These are phyloP conservation scores for Apocheima hispidaria DNA, from an alignment of 2,888 invertebrate species.

Conservation along the genomic window DNA sequence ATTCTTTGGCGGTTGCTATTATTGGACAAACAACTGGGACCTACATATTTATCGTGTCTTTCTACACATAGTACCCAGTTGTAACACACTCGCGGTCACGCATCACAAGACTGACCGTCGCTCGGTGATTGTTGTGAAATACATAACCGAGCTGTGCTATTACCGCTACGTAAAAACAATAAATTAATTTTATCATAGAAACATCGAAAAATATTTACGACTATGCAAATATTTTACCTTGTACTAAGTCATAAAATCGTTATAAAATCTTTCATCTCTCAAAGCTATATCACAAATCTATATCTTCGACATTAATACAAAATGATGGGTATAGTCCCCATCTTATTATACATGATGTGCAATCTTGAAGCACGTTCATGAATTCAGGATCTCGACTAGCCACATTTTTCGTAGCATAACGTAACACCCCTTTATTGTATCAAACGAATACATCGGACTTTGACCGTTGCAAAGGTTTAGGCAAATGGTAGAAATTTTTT, in stretches of 20 bases:
- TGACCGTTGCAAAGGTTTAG: slow-evolving; percentile 1
- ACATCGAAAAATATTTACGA: not conserved
- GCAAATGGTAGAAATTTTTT: not conserved
- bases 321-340: slow-evolving; percentile 2
- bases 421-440: slow-evolving; percentile 1
- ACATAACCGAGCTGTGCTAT: too few species aligned
- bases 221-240: too few species aligned
- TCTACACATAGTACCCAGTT: too few species aligned
- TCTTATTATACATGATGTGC: slow-evolving; percentile 30
- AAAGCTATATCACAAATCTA: not conserved
- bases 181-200: too few species aligned
- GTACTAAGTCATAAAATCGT: not conserved
- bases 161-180: too few species aligned
- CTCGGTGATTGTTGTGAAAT: too few species aligned
- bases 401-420: slow-evolving; percentile 11
- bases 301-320: slow-evolving; percentile 9
- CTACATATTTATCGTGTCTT: too few species aligned
- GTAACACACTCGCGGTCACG: too few species aligned
- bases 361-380: slow-evolving; percentile 22
- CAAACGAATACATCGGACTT: slow-evolving; percentile 4
- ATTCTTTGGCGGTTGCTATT: too few species aligned
- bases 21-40: too few species aligned
- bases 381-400: slow-evolving; percentile 8
- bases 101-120: too few species aligned
- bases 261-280: not conserved